Conservation (phyloP, 2,888 invertebrate species). For the Sicus ferrugineus region DNA sequence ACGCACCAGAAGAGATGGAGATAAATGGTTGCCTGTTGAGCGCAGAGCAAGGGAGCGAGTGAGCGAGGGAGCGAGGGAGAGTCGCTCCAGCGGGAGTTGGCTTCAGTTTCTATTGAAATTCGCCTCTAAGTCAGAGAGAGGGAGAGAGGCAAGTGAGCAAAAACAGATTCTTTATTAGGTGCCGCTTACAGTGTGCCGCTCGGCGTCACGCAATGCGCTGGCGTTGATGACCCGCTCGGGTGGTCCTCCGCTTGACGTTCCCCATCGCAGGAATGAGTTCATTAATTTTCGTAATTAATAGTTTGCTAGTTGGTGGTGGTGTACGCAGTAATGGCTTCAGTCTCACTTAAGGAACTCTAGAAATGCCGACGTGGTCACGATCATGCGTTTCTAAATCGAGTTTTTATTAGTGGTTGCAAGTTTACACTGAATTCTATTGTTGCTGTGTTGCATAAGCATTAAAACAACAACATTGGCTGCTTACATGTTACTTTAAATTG, state of each 20-base stretch:
- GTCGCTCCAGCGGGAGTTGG: no score
- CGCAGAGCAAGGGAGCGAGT: not conserved
- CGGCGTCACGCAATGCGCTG: constrained; percentile 9
- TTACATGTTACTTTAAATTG: no score
- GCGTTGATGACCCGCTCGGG: constrained; percentile 20
- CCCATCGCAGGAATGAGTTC: constrained; percentile 17
- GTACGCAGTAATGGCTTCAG: constrained; percentile 21
- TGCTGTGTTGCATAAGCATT: no score
- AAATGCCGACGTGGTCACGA: not conserved
- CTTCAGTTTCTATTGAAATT: no score
- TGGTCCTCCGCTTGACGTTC: constrained; percentile 21
- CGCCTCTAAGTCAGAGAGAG: no score
- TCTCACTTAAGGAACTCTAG: constrained; percentile 6
- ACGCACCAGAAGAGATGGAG: not conserved
- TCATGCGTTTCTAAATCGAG: no score
- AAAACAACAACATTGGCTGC: no score
- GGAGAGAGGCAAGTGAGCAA: not conserved
- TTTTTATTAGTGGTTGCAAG: no score
- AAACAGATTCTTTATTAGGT: constrained; percentile 5
- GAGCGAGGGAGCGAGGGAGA: not conserved
- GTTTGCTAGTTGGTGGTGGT: no score
- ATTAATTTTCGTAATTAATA: constrained; percentile 27
- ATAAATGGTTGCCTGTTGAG: not conserved
- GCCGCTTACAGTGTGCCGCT: constrained; percentile 3
- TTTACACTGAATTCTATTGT: no score